Base-by-base conservation (phyloP, 2,888 invertebrate species). In the Gerris lacustris region DNA sequence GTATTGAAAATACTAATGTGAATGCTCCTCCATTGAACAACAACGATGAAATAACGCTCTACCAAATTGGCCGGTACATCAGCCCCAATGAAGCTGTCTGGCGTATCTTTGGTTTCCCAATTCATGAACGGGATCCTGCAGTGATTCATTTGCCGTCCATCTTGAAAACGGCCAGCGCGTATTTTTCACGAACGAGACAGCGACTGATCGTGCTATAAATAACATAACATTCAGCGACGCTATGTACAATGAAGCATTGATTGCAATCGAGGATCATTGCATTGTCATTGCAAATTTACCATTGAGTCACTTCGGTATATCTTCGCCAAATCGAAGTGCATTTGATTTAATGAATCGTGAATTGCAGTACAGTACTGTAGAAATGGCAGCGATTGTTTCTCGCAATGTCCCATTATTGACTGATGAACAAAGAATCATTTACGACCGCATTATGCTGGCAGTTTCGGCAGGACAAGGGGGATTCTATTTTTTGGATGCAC, bases 1-100 rank as follows among this genome's bases (percentile, higher is more conserved):
- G 69, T 15, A 18, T 71, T 44, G 66, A 18, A 55, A 55, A 66
- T 45, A 31, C 45, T 45, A 72, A 73, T 74, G 45, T 72, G 67
- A 73, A 62, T 67, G 31, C 31, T 31, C 31, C 31, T 31, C 1
- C 31, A 4, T 31, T 31, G 31, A 31, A 31, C 4, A 31, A 31
- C 31, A 74, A 74, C 70, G 75, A 77, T 73, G 76, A 77, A 75
- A 74, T 76, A 69, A 74, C 73, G 63, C 73, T 47, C 43, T 77
- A 74, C 68, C 75, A 76, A 74, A 73, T 73, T 69, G 75, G 72
- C 4, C 45, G 67, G 69, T 76, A 77, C 71, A 75, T 76, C 68
- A 77, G 76, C 63, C 64, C 70, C 62, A 72, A 70, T 47, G 31
- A 31, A 31, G 31, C 31, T 31, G 31, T 31, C 31, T 31, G 31